Conservation (phyloP, 2,888 invertebrate species). For the Cephus sareptanus region DNA sequence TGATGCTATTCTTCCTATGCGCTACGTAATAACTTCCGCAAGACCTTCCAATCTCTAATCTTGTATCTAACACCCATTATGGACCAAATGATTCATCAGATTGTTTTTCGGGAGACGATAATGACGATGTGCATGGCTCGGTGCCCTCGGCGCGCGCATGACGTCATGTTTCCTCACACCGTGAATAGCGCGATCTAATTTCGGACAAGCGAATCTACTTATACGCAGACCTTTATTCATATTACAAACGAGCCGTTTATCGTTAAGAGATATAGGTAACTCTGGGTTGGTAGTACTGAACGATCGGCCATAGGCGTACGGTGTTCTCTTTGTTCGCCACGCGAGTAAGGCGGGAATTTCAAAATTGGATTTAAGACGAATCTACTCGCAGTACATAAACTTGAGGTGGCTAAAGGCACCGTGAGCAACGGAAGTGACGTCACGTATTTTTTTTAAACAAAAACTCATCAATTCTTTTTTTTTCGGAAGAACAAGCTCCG, state of each 20-base stretch:
- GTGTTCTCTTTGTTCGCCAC: neutral
- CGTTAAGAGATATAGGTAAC: neutral
- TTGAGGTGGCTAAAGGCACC: neutral
- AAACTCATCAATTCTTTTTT: neutral
- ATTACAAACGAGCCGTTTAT: constrained; percentile 57
- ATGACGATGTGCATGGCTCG: constrained; percentile 25
- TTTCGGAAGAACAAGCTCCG: no score
- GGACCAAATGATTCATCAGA: constrained; percentile 10
- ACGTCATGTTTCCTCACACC: constrained; percentile 53
- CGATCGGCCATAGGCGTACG: neutral
- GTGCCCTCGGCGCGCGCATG: constrained; percentile 36
- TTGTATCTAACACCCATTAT: neutral
- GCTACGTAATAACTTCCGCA: neutral
- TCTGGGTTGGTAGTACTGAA: neutral
- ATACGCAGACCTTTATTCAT: constrained; percentile 62
- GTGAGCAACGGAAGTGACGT: neutral
- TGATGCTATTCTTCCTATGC: neutral
- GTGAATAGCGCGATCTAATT: constrained; percentile 60
- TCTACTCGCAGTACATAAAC: neutral
- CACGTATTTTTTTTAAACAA: neutral
- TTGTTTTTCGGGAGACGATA: constrained; percentile 33
- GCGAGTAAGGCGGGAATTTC: neutral
- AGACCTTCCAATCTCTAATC: neutral
- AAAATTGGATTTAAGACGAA: neutral
- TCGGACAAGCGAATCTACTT: constrained; percentile 47